Evolutionary conservation across 2,888 invertebrate genomes (phyloP).

Genomic region (Caenorhabditis uteleia): DNA sequence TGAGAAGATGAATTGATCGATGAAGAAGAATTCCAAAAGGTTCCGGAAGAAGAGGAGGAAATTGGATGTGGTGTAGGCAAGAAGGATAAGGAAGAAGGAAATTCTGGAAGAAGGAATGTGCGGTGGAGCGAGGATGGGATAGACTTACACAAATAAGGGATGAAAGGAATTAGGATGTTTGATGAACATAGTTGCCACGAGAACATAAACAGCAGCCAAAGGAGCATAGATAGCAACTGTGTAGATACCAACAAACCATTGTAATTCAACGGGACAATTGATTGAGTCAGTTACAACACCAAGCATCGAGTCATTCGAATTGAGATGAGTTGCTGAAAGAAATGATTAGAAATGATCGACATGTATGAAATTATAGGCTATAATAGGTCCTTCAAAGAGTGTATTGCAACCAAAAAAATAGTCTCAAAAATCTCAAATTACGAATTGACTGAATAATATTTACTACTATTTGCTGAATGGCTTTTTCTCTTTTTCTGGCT

Average conservation of each 20-base stretch:
- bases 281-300: constrained; percentile 1
- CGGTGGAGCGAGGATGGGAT: neutral
- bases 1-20: constrained; percentile 15
- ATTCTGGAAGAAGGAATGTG: constrained; percentile 12
- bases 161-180: constrained; percentile 33
- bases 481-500: too few species aligned
- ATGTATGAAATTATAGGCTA: too few species aligned
- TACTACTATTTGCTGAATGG: too few species aligned
- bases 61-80: constrained; percentile 23
- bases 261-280: constrained; percentile 22
- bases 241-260: constrained; percentile 30
- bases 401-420: too few species aligned
- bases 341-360: too few species aligned
- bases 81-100: constrained; percentile 30
- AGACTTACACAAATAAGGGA: constrained; percentile 31
- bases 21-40: constrained; percentile 22
- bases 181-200: constrained; percentile 22
- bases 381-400: too few species aligned
- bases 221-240: constrained; percentile 29
- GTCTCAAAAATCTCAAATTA: too few species aligned
- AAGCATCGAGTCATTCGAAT: too few species aligned
- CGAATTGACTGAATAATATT: too few species aligned
- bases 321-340: too few species aligned
- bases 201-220: constrained; percentile 19
- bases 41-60: constrained; percentile 35